Percentiles rank a stretch among this genome's conserved stretches.
Conservation (phyloP, 2,888 invertebrate genomes). For the Nephrotoma appendiculata region DNA sequence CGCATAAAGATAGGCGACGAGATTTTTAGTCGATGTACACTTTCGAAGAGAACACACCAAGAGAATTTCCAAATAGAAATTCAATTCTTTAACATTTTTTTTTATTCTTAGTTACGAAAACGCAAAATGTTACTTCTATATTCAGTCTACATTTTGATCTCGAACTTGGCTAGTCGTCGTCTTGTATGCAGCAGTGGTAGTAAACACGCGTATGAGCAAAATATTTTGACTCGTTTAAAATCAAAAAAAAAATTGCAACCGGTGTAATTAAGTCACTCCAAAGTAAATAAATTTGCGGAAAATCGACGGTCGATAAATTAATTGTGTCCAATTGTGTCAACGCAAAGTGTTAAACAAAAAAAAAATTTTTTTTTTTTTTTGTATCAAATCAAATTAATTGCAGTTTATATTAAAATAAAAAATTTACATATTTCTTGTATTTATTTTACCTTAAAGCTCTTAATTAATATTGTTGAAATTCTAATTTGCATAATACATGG, state of each 20-base stretch:
- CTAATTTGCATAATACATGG: not conserved
- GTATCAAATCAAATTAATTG: not conserved
- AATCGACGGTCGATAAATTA: not conserved
- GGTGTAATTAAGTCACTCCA: not conserved
- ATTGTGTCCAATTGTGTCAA: not conserved
- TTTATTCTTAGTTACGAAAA: not conserved
- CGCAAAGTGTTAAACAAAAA: not conserved
- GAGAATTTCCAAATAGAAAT: not conserved
- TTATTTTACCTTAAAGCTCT: not conserved
- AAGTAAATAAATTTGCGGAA: not conserved
- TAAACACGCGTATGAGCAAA: not conserved
- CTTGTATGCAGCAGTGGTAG: not conserved
- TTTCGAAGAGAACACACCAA: not conserved
- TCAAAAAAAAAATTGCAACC: not conserved
- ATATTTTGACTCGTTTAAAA: not conserved
- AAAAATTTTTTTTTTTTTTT: not conserved
- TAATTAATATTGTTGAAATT: not conserved
- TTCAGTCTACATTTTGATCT: not conserved
- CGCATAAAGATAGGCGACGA: not conserved
- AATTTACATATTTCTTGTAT: not conserved
- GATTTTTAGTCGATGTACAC: not conserved
- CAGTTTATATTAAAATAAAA: not conserved
- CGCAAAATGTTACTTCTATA: not conserved
- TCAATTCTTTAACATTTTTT: not conserved
- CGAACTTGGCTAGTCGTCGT: not conserved